Evolutionary conservation across 2,888 invertebrate genomes (phyloP).

Genomic region (Tetrapedia diversipes): DNA sequence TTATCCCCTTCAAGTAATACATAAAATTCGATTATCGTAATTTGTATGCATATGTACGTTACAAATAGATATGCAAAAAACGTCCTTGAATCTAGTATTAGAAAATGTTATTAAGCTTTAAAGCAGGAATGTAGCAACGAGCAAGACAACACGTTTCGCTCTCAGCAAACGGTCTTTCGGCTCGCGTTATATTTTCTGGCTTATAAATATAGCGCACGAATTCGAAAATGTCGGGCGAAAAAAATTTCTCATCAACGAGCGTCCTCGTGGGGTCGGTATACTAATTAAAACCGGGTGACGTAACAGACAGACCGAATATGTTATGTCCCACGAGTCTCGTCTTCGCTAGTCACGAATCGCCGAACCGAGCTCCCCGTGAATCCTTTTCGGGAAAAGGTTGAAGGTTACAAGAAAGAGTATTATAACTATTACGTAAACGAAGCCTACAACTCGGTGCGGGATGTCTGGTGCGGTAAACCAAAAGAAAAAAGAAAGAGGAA

Average conservation of each 20-base stretch:
- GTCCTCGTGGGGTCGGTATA: constrained; percentile 13
- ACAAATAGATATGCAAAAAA: no score
- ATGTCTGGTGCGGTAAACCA: not conserved
- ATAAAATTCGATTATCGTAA: no score
- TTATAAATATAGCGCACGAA: not conserved
- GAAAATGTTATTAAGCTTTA: no score
- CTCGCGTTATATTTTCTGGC: no score
- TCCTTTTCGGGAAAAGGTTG: constrained; percentile 57
- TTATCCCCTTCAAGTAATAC: no score
- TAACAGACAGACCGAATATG: constrained; percentile 18
- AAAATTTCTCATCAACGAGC: not conserved
- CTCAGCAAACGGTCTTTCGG: no score
- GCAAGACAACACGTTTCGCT: no score
- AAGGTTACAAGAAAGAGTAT: constrained; percentile 27
- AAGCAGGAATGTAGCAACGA: no score
- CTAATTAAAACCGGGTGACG: constrained; percentile 15
- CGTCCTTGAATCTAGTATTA: no score
- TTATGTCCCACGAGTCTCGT: constrained; percentile 6
- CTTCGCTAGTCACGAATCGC: constrained; percentile 20
- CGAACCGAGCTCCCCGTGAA: constrained; percentile 6
- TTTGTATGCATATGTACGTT: no score
- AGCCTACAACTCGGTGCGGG: constrained; percentile 8
- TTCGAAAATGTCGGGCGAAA: not conserved
- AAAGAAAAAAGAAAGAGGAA: constrained; percentile 1
- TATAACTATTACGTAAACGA: constrained; percentile 60